phyloP scores from a whole-genome alignment of 2,797 vertebrate genomes.

The Tragopan temminckii region DNA sequence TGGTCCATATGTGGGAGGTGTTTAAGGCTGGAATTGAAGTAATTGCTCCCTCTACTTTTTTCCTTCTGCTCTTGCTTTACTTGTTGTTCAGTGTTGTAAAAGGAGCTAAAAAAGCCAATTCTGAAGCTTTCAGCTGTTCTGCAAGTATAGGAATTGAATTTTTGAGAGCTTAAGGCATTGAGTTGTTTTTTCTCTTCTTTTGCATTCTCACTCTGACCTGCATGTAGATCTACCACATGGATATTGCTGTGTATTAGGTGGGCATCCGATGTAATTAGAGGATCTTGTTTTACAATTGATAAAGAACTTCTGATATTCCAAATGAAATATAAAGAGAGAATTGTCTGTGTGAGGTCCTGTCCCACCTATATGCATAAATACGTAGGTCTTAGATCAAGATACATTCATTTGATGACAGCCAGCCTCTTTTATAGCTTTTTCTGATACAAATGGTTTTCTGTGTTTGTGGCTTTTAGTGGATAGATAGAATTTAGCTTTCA shows the following conservation, averaged over 20 bases:
- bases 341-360: not conserved
- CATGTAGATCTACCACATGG: too few relatives aligned
- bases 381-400: fast-evolving
- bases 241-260: not conserved
- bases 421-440: not conserved
- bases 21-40: not conserved
- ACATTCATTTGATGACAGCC: not conserved
- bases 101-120: not conserved
- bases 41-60: not conserved
- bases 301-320: not conserved
- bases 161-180: not conserved
- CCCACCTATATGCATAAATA: fast-evolving
- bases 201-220: too few relatives aligned
- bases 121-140: not conserved
- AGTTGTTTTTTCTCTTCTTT: not conserved
- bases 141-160: not conserved
- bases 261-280: not conserved
- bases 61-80: not conserved
- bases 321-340: not conserved
- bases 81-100: not conserved
- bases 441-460: not conserved
- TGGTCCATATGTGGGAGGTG: not conserved
- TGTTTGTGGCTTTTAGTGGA: not conserved
- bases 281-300: not conserved
- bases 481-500: constrained; percentile 1